Percentiles rank a stretch among this genome's conserved stretches.
Conservation (phyloP, 2,797 vertebrate species). For the Prionace glauca region DNA sequence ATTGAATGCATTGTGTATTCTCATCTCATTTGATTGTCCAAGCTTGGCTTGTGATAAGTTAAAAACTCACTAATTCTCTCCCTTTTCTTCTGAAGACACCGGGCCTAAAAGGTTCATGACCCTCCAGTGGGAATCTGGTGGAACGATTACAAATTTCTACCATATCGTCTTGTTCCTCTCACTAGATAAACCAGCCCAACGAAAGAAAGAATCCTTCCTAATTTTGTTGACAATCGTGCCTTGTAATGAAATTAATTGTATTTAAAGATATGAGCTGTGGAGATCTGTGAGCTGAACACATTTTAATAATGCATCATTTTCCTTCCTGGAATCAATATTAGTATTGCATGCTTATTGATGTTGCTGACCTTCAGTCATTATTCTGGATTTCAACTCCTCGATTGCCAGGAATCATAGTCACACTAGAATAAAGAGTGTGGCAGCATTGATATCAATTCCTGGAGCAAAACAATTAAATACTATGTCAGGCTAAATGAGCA, state of each 20-base stretch:
- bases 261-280: background rate
- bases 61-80: background rate
- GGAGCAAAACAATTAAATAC: background rate
- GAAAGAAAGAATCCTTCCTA: background rate
- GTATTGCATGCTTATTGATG: constrained; percentile 1
- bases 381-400: background rate
- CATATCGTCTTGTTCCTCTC: background rate
- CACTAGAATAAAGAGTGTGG: background rate
- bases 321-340: background rate
- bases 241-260: constrained; percentile 1
- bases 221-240: background rate
- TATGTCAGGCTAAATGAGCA: constrained; percentile 8
- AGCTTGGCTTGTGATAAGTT: background rate
- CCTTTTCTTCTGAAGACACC: background rate
- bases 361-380: background rate
- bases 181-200: background rate
- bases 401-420: background rate
- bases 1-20: background rate
- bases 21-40: background rate
- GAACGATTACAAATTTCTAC: background rate
- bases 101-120: background rate
- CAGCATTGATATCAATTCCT: background rate
- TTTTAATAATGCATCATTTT: constrained; percentile 22
- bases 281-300: background rate
- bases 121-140: background rate